These are phyloP conservation scores for Colletes collaris DNA, from an alignment of 2,888 invertebrate genomes.

Conservation along the genomic window DNA sequence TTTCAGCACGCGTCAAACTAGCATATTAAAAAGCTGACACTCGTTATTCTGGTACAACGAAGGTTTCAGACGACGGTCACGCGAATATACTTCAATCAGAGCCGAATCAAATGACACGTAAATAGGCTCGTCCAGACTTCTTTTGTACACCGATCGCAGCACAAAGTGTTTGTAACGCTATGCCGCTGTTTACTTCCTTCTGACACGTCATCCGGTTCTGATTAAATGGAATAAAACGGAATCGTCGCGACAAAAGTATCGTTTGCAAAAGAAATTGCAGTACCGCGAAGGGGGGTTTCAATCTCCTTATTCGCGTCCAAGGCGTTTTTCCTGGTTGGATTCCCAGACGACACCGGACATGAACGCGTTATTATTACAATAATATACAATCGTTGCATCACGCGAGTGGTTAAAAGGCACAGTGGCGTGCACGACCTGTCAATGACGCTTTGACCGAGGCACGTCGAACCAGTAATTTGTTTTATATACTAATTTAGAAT, in stretches of 20 bases:
- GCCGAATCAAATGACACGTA: constrained; percentile 15
- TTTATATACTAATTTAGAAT: no score
- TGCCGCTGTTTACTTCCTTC: not conserved
- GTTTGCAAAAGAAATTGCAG: constrained; percentile 5
- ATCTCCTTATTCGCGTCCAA: constrained; percentile 5
- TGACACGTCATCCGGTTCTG: not conserved
- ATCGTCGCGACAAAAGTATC: constrained; percentile 3
- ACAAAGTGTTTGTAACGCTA: not conserved
- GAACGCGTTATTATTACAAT: constrained; percentile 14
- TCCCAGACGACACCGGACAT: not conserved
- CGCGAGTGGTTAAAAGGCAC: constrained; percentile 42
- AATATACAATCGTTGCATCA: constrained; percentile 22
- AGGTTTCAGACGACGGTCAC: constrained; percentile 10
- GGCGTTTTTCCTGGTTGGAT: not conserved
- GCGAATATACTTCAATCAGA: constrained; percentile 32
- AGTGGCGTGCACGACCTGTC: constrained; percentile 28
- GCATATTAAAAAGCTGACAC: constrained; percentile 23
- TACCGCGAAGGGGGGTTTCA: constrained; percentile 9
- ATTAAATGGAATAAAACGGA: not conserved
- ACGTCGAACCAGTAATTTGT: constrained; percentile 6
- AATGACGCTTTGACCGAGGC: not conserved
- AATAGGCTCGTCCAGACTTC: constrained; percentile 6
- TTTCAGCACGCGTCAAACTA: constrained; percentile 24
- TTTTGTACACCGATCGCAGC: not conserved
- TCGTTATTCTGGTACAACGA: constrained; percentile 16